Evolutionary conservation across 2,797 vertebrate genomes (phyloP).

Genomic region (Cryptoprocta ferox): DNA sequence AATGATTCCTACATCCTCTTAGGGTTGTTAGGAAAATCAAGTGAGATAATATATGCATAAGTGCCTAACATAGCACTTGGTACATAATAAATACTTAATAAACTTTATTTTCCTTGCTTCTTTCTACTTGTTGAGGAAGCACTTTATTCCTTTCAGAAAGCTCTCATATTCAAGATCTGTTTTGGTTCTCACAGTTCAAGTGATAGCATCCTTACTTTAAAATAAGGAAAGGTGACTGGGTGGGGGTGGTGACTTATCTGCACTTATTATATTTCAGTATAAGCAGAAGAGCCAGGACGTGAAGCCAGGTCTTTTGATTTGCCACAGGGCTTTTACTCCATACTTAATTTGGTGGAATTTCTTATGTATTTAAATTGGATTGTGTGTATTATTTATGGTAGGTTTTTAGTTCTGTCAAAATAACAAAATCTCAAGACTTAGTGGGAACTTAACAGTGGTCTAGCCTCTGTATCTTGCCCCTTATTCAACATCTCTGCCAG

Average conservation of each 20-base stretch:
- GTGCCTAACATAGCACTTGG: not conserved
- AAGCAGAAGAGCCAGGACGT: not conserved
- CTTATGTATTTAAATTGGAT: not conserved
- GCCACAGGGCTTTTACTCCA: not conserved
- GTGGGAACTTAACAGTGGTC: not conserved
- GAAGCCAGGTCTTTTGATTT: not conserved
- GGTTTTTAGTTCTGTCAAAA: slow-evolving; percentile 34
- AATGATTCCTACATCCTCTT: not conserved
- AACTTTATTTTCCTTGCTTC: not conserved
- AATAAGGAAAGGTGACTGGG: not conserved
- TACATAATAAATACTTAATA: not conserved
- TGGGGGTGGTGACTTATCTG: not conserved
- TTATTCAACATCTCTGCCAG: not conserved
- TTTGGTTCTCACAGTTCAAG: not conserved
- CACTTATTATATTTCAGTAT: not conserved
- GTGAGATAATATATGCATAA: not conserved
- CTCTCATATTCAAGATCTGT: not conserved
- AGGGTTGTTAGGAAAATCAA: slow-evolving; percentile 8
- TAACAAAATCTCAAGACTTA: not conserved
- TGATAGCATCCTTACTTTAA: not conserved
- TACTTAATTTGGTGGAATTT: not conserved
- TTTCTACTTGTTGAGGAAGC: not conserved
- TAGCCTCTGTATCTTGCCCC: not conserved
- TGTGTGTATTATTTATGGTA: slow-evolving; percentile 9
- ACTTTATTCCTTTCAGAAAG: slow-evolving; percentile 14